Conservation (phyloP, 2,888 invertebrate species). For the Drosophila meridiana region DNA sequence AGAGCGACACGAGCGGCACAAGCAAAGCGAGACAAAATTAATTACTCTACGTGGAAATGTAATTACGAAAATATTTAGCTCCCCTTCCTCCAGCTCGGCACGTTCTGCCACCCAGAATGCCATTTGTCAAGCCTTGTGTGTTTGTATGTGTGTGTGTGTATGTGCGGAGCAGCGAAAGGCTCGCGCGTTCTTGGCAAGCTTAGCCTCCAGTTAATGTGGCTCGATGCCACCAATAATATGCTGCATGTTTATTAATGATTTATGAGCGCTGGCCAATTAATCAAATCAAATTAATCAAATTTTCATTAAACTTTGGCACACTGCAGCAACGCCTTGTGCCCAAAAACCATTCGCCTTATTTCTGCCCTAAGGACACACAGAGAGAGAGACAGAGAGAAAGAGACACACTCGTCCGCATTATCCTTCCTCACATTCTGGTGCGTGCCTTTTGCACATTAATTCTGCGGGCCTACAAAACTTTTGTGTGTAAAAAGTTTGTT, state of each 20-base stretch:
- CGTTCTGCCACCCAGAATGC: constrained; percentile 73
- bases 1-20: constrained; percentile 15
- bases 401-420: constrained; percentile 13
- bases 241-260: constrained; percentile 80
- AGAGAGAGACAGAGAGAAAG: background rate
- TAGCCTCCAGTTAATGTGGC: constrained; percentile 48
- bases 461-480: constrained; percentile 60
- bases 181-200: background rate
- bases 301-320: constrained; percentile 75
- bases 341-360: background rate
- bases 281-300: constrained; percentile 83
- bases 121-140: constrained; percentile 70
- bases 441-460: constrained; percentile 77
- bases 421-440: constrained; percentile 53
- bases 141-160: constrained; percentile 43
- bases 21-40: constrained; percentile 83
- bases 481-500: constrained; percentile 65
- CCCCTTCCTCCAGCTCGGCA: constrained; percentile 54
- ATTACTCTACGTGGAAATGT: constrained; percentile 84
- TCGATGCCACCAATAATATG: constrained; percentile 68
- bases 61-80: constrained; percentile 84
- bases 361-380: constrained; percentile 2
- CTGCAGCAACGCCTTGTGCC: constrained; percentile 66
- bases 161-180: constrained; percentile 1
- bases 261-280: constrained; percentile 77